Percentiles rank a stretch among this genome's conserved stretches.
Evolutionary conservation across 2,888 invertebrate genomes (phyloP).

Genomic region (Koerneria pararmatus): DNA sequence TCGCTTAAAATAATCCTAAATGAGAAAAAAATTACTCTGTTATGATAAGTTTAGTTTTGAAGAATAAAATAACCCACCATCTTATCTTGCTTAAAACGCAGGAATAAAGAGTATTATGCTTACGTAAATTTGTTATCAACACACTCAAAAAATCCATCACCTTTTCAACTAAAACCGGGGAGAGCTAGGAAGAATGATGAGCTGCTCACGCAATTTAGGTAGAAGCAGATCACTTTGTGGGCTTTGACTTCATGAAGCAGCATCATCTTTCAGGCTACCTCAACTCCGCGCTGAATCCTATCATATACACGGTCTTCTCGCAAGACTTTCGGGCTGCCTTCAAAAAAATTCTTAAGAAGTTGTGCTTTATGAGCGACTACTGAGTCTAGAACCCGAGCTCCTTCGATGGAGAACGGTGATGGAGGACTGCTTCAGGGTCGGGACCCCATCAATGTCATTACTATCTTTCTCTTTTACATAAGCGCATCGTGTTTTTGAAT

Average conservation of each 20-base stretch:
- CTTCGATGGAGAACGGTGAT: neutral
- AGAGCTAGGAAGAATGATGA: too few species aligned
- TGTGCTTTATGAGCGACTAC: constrained; percentile 44
- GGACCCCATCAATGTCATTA: constrained; percentile 11
- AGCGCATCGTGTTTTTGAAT: too few species aligned
- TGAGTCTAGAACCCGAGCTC: constrained; percentile 21
- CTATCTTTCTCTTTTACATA: too few species aligned
- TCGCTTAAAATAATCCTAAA: too few species aligned
- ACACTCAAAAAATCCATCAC: too few species aligned
- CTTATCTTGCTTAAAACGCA: too few species aligned
- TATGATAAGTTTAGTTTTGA: constrained; percentile 14
- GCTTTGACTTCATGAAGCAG: neutral
- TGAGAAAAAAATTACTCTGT: too few species aligned
- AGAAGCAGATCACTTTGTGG: too few species aligned
- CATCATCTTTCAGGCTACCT: constrained; percentile 53
- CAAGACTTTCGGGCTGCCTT: constrained; percentile 58
- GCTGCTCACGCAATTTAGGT: too few species aligned
- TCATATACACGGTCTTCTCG: constrained; percentile 59
- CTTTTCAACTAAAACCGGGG: too few species aligned
- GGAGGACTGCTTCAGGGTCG: neutral
- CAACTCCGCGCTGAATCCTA: constrained; percentile 60
- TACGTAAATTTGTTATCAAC: too few species aligned
- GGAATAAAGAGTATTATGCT: too few species aligned
- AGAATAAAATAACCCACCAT: neutral
- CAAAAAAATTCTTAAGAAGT: constrained; percentile 53